Conservation (phyloP, 2,888 invertebrate species). For the Hedya salicella region DNA sequence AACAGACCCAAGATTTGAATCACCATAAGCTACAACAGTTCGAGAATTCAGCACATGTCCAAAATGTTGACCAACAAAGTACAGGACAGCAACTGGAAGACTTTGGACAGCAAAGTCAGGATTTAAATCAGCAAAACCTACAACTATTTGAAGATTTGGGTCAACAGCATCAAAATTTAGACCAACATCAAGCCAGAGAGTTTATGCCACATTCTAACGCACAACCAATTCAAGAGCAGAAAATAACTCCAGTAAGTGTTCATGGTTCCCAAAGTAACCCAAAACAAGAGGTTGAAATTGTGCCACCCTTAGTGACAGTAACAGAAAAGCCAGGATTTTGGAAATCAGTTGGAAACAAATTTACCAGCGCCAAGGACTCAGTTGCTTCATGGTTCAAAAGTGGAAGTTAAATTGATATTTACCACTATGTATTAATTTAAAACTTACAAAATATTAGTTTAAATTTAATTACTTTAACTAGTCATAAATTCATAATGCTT, state of each 20-base stretch:
- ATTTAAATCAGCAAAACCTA: slow-evolving; percentile 10
- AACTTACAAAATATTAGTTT: slow-evolving; percentile 1
- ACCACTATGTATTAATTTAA: slow-evolving; percentile 30
- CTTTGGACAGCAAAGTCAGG: slow-evolving; percentile 23
- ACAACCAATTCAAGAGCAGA: slow-evolving; percentile 35
- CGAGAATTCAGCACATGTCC: neutral
- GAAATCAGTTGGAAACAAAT: slow-evolving; percentile 81
- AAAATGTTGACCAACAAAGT: slow-evolving; percentile 37
- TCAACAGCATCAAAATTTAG: slow-evolving; percentile 39
- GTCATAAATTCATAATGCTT: slow-evolving; percentile 42
- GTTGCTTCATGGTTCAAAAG: slow-evolving; percentile 82
- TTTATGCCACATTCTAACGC: slow-evolving; percentile 13
- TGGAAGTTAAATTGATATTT: slow-evolving; percentile 52
- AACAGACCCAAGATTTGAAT: slow-evolving; percentile 37
- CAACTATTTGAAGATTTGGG: slow-evolving; percentile 44
- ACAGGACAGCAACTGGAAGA: slow-evolving; percentile 40
- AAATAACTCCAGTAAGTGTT: slow-evolving; percentile 13
- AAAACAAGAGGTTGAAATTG: slow-evolving; percentile 46
- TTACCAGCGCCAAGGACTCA: slow-evolving; percentile 80
- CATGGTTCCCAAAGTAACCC: slow-evolving; percentile 34
- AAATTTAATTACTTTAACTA: slow-evolving; percentile 38
- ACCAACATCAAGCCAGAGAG: slow-evolving; percentile 39
- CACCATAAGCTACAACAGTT: slow-evolving; percentile 19
- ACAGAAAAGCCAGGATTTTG: slow-evolving; percentile 82
- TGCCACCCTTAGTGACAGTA: slow-evolving; percentile 53